Evolutionary conservation across 2,888 invertebrate genomes (phyloP), one percentile per base, ranked within the genome.

Genomic region (Nasonovia ribisnigri): DNA sequence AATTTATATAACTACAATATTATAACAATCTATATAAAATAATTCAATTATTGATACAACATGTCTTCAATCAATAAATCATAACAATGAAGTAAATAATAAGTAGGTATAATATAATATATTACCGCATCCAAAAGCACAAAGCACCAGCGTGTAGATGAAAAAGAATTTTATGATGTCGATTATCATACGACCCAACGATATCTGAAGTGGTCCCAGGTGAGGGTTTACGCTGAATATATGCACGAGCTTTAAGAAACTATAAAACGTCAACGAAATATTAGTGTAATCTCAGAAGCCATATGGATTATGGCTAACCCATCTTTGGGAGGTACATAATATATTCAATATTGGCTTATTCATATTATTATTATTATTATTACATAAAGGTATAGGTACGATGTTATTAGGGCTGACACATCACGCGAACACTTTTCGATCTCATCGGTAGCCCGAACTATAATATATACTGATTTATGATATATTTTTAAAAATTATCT

Each of bases 181-280:
- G 95, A 98, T 97, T 93, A 98, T 98, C 99, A 98, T 98, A 95
- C 98, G 96, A 92, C 99, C 99, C 36, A 99, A 96, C 1, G 99
- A 99, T 92, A 99, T 99, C 96, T 99, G 99, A 89, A 97, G 96
- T 0, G 99, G 99, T 94, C 99, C 99, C 95, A 99, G 96, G 96
- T 99, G 98, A 0, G 99, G 99, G 96, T 99, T 99, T 95, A 99
- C 98, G 94, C 99, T 99, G 96, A 99, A 99, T 95, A 99, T 98
- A 96, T 99, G 99, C 43, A 99, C 99, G 95, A 99, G 97, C 96
- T 99, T 99, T 94, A 99, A 96, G 95, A 98, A 99, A 94, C 98
- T 98, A 87, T 92, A 91, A 84, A 92, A 92, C 42, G 20, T 46
- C 46, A 46, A 77, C 77, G 48, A 77, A 46, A 77, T 48, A 77